phyloP scores from a whole-genome alignment of 2,113 vertebrate species.

The Hydrochoerus hydrochaeris region DNA sequence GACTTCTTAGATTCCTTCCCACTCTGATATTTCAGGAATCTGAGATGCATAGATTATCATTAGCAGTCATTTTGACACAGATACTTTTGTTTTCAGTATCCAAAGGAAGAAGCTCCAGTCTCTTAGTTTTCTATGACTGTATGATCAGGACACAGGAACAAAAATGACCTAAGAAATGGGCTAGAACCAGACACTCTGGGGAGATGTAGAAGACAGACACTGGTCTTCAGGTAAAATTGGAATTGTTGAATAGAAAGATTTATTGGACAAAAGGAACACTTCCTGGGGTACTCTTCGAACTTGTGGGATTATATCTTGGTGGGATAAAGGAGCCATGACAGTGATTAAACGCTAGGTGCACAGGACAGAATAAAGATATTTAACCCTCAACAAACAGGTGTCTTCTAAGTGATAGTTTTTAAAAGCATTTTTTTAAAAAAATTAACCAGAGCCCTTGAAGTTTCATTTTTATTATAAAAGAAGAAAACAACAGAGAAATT shows the following conservation, averaged over 20 bases:
- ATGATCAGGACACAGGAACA: neutral
- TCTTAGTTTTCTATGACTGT: neutral
- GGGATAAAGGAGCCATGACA: neutral
- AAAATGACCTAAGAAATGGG: neutral
- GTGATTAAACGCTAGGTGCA: neutral
- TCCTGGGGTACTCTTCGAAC: neutral
- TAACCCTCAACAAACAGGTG: neutral
- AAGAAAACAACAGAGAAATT: neutral
- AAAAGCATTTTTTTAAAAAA: too few species aligned
- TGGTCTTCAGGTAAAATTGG: neutral
- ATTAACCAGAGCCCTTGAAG: neutral
- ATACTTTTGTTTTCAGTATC: neutral
- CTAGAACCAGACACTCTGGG: neutral
- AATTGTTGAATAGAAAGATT: neutral
- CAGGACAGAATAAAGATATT: neutral
- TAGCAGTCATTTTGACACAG: neutral
- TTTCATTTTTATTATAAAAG: neutral
- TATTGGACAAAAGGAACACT: neutral
- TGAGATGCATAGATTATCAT: neutral
- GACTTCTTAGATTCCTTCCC: constrained; percentile 18
- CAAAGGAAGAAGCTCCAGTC: neutral
- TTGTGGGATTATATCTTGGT: neutral
- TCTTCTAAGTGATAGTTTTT: neutral
- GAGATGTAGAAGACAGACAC: neutral
- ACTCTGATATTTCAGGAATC: constrained; percentile 31